These are phyloP conservation scores for Mesoclemmys tuberculata DNA, from an alignment of 2,113 vertebrate species.

Conservation along the genomic window DNA sequence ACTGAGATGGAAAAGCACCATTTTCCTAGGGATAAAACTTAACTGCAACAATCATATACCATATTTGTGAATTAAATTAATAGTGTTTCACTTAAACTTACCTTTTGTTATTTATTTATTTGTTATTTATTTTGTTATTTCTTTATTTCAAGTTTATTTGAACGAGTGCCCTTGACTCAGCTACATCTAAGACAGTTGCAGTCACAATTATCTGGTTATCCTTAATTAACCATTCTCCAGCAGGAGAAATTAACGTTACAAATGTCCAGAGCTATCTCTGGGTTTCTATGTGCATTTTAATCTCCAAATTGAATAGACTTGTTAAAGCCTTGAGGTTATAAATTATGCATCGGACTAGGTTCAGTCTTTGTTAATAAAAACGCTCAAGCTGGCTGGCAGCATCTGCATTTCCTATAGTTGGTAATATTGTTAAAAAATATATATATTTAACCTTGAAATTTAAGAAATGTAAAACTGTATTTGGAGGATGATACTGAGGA, in stretches of 20 bases:
- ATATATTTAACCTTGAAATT: neutral
- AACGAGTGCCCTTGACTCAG: neutral
- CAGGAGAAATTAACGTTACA: neutral
- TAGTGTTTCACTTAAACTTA: conserved; percentile 43
- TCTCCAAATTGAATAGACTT: neutral
- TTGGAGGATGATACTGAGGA: neutral
- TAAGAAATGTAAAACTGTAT: neutral
- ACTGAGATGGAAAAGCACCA: conserved; percentile 24
- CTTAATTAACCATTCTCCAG: neutral
- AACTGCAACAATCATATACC: conserved; percentile 34
- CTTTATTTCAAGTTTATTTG: neutral
- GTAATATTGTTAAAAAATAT: conserved; percentile 20
- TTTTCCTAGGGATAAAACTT: conserved; percentile 24
- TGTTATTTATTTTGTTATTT: too few species aligned
- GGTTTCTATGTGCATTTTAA: conserved; percentile 1
- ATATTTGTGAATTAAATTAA: conserved; percentile 42
- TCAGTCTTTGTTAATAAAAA: neutral
- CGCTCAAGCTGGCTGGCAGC: neutral
- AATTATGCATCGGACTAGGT: conserved; percentile 16
- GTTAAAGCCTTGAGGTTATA: neutral
- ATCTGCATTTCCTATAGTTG: neutral
- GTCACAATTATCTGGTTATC: neutral
- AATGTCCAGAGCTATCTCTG: neutral
- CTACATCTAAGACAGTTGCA: neutral
- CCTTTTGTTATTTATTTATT: neutral